Percentiles rank a stretch among this genome's conserved stretches.
Evolutionary conservation across 2,113 vertebrate genomes (phyloP).

Genomic region (Dendropsophus ebraccatus): DNA sequence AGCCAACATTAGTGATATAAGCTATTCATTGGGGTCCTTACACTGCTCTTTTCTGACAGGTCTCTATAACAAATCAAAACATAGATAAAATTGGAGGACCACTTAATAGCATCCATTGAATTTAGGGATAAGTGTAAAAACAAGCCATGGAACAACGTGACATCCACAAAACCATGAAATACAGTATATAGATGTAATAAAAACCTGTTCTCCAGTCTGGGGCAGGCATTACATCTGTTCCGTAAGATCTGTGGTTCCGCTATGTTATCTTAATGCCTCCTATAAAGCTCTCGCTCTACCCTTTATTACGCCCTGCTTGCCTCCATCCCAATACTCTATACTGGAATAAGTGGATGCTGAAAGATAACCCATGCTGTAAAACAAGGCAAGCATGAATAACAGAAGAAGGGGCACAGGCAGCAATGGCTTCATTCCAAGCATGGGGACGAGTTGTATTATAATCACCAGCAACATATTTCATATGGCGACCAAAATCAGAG

Average conservation of each 20-base stretch:
- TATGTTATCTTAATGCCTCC: background rate
- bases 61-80: no score
- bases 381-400: background rate
- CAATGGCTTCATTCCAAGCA: background rate
- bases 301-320: background rate
- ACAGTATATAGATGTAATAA: background rate
- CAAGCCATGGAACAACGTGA: background rate
- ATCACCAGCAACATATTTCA: background rate
- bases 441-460: background rate
- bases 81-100: background rate
- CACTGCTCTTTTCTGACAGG: background rate
- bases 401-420: background rate
- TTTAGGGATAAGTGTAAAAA: background rate
- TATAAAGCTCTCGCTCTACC: background rate
- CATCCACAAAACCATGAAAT: background rate
- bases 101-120: background rate
- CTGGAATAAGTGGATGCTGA: background rate
- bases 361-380: background rate
- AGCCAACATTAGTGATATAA: background rate
- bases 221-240: conserved; percentile 22
- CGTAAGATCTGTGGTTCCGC: background rate
- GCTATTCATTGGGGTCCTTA: background rate
- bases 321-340: background rate
- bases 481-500: background rate
- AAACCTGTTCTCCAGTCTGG: conserved; percentile 5